Evolutionary conservation across 2,113 vertebrate species (phyloP), one percentile per base, ranked within the genome.

Genomic region (Reinhardtius hippoglossoides): DNA sequence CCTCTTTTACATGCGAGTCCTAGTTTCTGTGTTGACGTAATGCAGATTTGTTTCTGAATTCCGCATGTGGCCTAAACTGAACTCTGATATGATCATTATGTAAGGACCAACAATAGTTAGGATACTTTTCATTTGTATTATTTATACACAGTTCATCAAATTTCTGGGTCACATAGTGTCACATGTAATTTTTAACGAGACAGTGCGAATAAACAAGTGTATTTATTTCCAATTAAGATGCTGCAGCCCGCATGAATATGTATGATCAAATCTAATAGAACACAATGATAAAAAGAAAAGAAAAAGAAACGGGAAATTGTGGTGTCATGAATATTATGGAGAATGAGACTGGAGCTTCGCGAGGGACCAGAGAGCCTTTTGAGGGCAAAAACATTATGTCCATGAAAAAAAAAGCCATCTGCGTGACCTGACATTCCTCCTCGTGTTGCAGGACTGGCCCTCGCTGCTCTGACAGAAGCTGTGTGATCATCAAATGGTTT

Each of bases 401-500:
- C 24, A 44, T 23, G 20, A 59, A 74, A 31, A 74, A 72, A 72
- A 9, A 74, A 82, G 60, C 69, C 83, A 79, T 71, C 59, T 79
- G 82, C 40, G 64, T 80, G 87, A 85, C 84, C 85, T 60, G 62
- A 70, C 61, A 61, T 71, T 58, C 50, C 44, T 52, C 76, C 64
- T 74, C 63, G 14, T 78, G 63, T 70, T 76, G 26, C 67, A 37
- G 23, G 63, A 16, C 42, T 35, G n/a, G 64, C 50, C 79, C 52
- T 65, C 23, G 20, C 52, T 55, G 55, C 13, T 71, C 76, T 35
- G 50, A 73, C 81, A 76, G 83, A 83, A 70, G 80, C 75, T 44
- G 9, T 63, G 82, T 42, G 61, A 80, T 85, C 73, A 87, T 85
- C 56, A 81, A 61, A 85, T 72, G 42, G 57, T 64, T 70, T 76